Percentiles rank a stretch among this genome's conserved stretches.
phyloP scores from a whole-genome alignment of 2,888 invertebrate genomes.

The Microdon myrmicae region DNA sequence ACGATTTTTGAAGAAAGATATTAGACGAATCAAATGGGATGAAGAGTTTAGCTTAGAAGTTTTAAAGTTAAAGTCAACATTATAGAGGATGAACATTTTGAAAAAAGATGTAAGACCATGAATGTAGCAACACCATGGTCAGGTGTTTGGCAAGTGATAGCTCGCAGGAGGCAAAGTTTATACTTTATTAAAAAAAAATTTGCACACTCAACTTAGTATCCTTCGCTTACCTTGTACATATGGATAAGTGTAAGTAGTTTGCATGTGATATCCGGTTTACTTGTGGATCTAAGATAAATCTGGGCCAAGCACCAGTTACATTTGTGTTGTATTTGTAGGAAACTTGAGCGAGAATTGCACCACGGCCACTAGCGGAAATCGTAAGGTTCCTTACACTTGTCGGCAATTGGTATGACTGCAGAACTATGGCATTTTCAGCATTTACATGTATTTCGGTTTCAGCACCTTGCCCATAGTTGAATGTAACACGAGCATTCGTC shows the following conservation, averaged over 20 bases:
- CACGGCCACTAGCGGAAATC: constrained; percentile 82
- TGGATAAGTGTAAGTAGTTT: constrained; percentile 83
- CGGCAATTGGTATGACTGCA: constrained; percentile 75
- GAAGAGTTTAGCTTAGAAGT: too few species aligned
- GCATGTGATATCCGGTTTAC: constrained; percentile 86
- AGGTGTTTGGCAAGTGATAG: too few species aligned
- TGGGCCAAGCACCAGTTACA: constrained; percentile 88
- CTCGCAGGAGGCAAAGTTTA: too few species aligned
- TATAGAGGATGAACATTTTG: too few species aligned
- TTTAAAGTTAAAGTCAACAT: too few species aligned
- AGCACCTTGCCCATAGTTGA: constrained; percentile 67
- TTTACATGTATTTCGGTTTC: constrained; percentile 74
- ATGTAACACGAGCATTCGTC: constrained; percentile 70
- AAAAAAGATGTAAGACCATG: too few species aligned
- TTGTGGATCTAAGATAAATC: constrained; percentile 88
- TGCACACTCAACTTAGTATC: not conserved
- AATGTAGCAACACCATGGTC: too few species aligned
- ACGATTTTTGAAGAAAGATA: too few species aligned
- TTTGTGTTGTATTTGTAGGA: constrained; percentile 85
- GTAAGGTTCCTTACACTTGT: constrained; percentile 72
- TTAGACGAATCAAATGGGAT: too few species aligned
- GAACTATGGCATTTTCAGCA: constrained; percentile 81
- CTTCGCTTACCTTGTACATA: constrained; percentile 77
- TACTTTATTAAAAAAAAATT: not conserved
- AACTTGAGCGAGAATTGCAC: constrained; percentile 82